Evolutionary conservation across 2,888 invertebrate species (phyloP), one percentile per base, ranked within the genome.

Genomic region (Stenotaenia linearis): DNA sequence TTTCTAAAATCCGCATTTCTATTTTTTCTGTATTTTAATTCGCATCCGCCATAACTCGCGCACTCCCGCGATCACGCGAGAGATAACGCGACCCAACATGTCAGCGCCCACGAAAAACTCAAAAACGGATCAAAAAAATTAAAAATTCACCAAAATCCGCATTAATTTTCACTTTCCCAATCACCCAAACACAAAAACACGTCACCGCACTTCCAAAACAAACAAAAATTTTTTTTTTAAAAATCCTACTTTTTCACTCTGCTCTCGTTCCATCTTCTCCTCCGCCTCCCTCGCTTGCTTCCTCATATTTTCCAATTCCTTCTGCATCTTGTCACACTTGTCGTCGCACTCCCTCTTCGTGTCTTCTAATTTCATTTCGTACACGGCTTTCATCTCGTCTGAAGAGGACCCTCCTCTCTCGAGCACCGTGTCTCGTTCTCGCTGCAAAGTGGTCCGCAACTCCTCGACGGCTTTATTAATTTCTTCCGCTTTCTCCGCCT

Each of bases 401-500:
- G 28, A 32, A 6, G 28, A 28, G 35, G n/a, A n/a, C n/a, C n/a
- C n/a, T n/a, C 15, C 35, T 76, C 32, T 30, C 30, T 76, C 45
- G 18, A 45, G 45, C 12, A 45, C 6, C 45, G 12, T 4, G 12
- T 45, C 45, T 45, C 45, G 6, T 45, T 77, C 28, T 21, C 40
- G 37, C 30, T 77, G 21, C 12, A 78, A 18, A 2, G 30, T 37
- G 32, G n/a, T 18, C 18, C 15, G 30, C 56, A 78, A 69, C 25
- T 32, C 32, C 7, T 30, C 21, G 18, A 78, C 56, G 9, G 78
- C 78, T 15, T 30, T 15, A 30, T 78, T 78, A 30, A 78, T 78
- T 30, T 56, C 78, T 61, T 61, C 28, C 12, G 78, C 28, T 32
- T 78, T 78, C 18, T 78, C 61, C 12, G 78, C 78, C 18, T 78